A percentile compares a stretch with the other conserved stretches of the same genome.
These are phyloP conservation scores for Drosophila paramelanica DNA, from an alignment of 2,888 invertebrate genomes.

Conservation along the genomic window DNA sequence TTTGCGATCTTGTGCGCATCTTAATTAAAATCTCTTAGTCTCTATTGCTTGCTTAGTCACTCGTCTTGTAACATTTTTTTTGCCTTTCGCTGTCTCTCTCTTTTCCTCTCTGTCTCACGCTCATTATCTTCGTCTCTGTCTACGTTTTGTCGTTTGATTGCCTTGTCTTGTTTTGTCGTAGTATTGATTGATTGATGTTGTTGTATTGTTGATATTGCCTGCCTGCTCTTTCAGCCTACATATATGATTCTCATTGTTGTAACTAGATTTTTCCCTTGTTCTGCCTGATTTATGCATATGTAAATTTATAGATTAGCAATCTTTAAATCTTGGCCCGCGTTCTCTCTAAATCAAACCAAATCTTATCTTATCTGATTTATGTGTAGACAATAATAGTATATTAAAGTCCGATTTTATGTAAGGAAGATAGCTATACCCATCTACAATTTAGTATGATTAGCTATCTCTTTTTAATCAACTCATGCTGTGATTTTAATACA, in stretches of 20 bases:
- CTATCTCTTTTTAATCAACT: slow-evolving; percentile 4
- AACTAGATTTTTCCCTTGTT: not conserved
- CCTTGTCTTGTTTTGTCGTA: slow-evolving; percentile 38
- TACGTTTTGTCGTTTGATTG: slow-evolving; percentile 8
- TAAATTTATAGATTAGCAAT: too few relatives aligned
- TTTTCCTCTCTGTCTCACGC: not conserved
- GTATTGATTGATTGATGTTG: slow-evolving; percentile 22
- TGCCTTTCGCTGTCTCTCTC: slow-evolving; percentile 1
- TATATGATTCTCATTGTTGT: slow-evolving; percentile 6
- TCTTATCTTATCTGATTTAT: too few relatives aligned
- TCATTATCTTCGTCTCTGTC: slow-evolving; percentile 12
- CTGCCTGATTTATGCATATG: too few relatives aligned
- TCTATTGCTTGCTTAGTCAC: slow-evolving; percentile 8
- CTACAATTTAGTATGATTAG: too few relatives aligned
- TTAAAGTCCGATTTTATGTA: too few relatives aligned
- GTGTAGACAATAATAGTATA: too few relatives aligned
- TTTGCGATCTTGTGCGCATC: slow-evolving; percentile 17
- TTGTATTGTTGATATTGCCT: slow-evolving; percentile 22
- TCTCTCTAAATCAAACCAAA: too few relatives aligned
- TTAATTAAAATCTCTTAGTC: slow-evolving; percentile 7
- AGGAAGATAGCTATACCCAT: too few relatives aligned
- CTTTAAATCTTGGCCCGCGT: too few relatives aligned
- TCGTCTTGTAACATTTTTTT: not conserved
- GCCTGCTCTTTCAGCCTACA: slow-evolving; percentile 6
- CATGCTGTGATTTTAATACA: not conserved